These are phyloP conservation scores for Bacillus rossius DNA, from an alignment of 1,140 invertebrate genomes.

Conservation along the genomic window DNA sequence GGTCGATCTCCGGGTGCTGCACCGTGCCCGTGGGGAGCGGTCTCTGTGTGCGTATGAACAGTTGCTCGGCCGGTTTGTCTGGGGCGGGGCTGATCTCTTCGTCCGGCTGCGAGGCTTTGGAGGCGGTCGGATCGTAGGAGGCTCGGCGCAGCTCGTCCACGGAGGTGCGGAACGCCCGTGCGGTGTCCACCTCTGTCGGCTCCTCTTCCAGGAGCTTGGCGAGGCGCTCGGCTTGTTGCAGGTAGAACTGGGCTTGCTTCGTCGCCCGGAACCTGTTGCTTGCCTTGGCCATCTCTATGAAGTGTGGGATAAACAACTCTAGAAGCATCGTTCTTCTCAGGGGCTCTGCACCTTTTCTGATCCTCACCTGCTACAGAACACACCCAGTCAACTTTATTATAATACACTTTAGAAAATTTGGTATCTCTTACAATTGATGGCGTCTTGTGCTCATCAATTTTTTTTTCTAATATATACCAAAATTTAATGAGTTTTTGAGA, in stretches of 20 bases:
- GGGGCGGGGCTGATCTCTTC: no score
- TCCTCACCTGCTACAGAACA: background rate
- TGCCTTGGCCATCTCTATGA: slow-evolving; percentile 56
- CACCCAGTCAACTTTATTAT: no score
- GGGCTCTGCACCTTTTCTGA: background rate
- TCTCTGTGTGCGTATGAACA: no score
- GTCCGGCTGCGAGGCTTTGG: no score
- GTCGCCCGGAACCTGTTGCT: slow-evolving; percentile 52
- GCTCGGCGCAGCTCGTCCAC: slow-evolving; percentile 30
- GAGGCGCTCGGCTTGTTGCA: slow-evolving; percentile 61
- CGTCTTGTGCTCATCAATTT: background rate
- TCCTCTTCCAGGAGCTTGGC: slow-evolving; percentile 57
- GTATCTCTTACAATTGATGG: background rate
- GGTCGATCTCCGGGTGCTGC: no score
- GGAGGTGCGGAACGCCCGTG: slow-evolving; percentile 44
- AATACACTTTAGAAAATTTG: background rate
- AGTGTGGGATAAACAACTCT: slow-evolving; percentile 62
- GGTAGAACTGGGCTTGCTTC: slow-evolving; percentile 54
- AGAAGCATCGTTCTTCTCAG: slow-evolving; percentile 34
- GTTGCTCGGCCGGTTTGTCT: no score
- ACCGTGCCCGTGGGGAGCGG: no score
- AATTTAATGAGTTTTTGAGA: no score
- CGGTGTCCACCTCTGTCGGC: slow-evolving; percentile 30
- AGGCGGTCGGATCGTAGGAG: no score
- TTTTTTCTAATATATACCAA: slow-evolving; percentile 21